A percentile compares a stretch with the other conserved stretches of the same genome.
These are phyloP conservation scores for Troides aeacus DNA, from an alignment of 2,888 invertebrate genomes.

Conservation along the genomic window DNA sequence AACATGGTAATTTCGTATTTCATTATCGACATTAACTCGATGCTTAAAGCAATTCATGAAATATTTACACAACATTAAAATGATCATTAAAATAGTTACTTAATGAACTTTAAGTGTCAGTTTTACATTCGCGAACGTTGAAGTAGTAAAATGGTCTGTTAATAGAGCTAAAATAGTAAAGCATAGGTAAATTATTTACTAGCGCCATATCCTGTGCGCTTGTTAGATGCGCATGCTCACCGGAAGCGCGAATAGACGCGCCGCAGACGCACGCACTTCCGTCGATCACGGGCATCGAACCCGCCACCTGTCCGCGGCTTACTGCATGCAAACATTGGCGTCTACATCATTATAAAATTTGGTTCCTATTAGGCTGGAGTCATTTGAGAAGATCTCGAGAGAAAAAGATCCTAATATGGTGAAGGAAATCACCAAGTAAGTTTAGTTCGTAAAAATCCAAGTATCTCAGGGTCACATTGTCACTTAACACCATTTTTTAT, in stretches of 20 bases:
- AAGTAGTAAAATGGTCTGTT: background rate
- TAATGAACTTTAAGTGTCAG: background rate
- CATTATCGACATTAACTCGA: background rate
- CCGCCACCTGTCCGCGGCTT: slow-evolving; percentile 58
- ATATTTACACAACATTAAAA: background rate
- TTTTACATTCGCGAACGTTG: background rate
- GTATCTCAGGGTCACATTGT: too few species aligned
- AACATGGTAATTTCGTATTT: background rate
- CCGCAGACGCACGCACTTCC: slow-evolving; percentile 77
- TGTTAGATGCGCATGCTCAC: slow-evolving; percentile 52
- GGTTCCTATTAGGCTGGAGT: background rate
- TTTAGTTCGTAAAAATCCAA: too few species aligned
- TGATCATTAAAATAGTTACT: background rate
- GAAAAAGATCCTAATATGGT: too few species aligned
- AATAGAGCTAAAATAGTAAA: slow-evolving; percentile 17
- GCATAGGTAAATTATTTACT: slow-evolving; percentile 24
- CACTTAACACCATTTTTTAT: too few species aligned
- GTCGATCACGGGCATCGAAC: slow-evolving; percentile 67
- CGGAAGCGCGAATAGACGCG: slow-evolving; percentile 77
- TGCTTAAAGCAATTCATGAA: background rate
- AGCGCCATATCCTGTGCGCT: slow-evolving; percentile 43
- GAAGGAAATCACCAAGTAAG: too few species aligned
- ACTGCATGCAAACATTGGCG: slow-evolving; percentile 39
- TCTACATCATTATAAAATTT: background rate
- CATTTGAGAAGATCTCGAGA: too few species aligned